Conservation (phyloP, 2,888 invertebrate species). For the Hedychridium roseum region DNA sequence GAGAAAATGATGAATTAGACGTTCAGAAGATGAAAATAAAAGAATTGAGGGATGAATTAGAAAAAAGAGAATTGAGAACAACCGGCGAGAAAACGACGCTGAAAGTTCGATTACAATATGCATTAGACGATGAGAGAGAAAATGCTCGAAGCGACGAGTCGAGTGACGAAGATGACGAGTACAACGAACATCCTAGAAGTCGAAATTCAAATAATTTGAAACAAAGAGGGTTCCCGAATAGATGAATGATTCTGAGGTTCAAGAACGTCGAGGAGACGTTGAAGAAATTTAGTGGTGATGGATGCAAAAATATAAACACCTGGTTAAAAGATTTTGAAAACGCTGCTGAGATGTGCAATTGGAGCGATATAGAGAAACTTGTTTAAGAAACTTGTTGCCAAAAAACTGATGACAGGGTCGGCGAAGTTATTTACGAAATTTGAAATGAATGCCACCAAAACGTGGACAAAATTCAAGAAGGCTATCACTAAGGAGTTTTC, state of each 20-base stretch:
- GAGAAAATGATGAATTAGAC: background rate
- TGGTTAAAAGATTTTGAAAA: background rate
- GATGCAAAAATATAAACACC: background rate
- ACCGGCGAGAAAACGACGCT: background rate
- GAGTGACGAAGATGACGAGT: background rate
- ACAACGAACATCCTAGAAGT: background rate
- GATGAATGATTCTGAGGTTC: background rate
- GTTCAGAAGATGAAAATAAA: background rate
- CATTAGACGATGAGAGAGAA: background rate
- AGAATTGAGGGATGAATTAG: background rate
- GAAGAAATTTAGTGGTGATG: slow-evolving; percentile 3
- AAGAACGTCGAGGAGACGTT: background rate
- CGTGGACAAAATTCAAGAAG: slow-evolving; percentile 3
- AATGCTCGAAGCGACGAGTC: background rate
- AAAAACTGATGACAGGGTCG: background rate
- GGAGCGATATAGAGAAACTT: slow-evolving; percentile 1
- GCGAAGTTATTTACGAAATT: background rate
- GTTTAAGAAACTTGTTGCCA: too few relatives aligned
- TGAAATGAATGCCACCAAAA: background rate
- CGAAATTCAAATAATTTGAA: background rate
- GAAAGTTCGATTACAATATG: background rate
- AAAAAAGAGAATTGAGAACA: background rate
- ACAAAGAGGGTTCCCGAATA: background rate
- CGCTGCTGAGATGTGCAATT: background rate
- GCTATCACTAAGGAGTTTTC: background rate